These are phyloP conservation scores for Drosophila repletoides DNA, from an alignment of 1,140 invertebrate species.

Conservation along the genomic window DNA sequence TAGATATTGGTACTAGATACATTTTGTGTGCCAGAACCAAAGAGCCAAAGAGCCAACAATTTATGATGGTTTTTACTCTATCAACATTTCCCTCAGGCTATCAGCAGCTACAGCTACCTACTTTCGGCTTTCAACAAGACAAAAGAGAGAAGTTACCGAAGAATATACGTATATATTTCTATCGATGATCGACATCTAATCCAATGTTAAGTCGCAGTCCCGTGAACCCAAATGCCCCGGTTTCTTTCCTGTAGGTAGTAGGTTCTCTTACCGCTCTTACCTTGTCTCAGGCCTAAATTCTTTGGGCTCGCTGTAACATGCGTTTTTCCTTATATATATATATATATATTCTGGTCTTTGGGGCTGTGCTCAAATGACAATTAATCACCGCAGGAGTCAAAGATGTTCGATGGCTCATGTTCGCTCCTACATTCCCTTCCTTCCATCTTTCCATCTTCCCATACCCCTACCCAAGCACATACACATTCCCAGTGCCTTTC, in stretches of 20 bases:
- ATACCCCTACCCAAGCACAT: no score
- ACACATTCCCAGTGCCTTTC: neutral
- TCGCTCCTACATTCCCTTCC: slow-evolving; percentile 19
- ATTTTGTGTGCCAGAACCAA: neutral
- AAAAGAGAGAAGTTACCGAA: slow-evolving; percentile 34
- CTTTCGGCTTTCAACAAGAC: slow-evolving; percentile 28
- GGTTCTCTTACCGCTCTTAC: neutral
- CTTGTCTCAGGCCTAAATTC: slow-evolving; percentile 5
- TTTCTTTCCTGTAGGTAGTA: slow-evolving; percentile 12
- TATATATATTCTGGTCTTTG: slow-evolving; percentile 4
- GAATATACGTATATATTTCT: slow-evolving; percentile 26
- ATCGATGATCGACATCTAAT: slow-evolving; percentile 75
- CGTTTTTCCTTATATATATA: slow-evolving; percentile 17
- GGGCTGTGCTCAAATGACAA: slow-evolving; percentile 57
- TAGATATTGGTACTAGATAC: neutral
- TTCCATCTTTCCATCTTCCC: neutral
- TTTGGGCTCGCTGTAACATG: slow-evolving; percentile 22
- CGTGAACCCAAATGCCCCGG: slow-evolving; percentile 35
- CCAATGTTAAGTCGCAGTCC: slow-evolving; percentile 58
- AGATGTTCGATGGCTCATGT: slow-evolving; percentile 57
- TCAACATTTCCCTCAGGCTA: slow-evolving; percentile 9
- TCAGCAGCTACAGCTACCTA: slow-evolving; percentile 61
- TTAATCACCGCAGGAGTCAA: slow-evolving; percentile 80
- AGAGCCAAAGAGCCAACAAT: slow-evolving; percentile 57
- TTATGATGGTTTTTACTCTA: slow-evolving; percentile 45